phyloP scores from a whole-genome alignment of 2,888 invertebrate species.

The Beris morrisii region DNA sequence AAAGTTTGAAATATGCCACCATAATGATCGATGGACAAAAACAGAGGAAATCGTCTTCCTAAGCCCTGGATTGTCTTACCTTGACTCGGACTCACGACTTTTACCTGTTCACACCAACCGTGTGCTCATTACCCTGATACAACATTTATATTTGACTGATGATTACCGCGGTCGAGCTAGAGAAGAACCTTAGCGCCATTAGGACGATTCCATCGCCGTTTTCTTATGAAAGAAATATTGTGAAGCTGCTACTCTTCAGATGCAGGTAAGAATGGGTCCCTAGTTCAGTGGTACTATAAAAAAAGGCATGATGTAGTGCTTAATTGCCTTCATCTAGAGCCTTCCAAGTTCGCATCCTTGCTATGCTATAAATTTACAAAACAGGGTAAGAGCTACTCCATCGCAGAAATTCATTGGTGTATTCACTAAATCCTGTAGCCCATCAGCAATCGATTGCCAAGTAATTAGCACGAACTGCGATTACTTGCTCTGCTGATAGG shows the following conservation, averaged over 20 bases:
- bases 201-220: not conserved
- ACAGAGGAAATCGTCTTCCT: slow-evolving; percentile 11
- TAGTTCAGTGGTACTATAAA: not conserved
- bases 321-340: too few species aligned
- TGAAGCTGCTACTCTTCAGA: not conserved
- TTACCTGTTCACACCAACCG: slow-evolving; percentile 23
- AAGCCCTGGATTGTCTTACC: slow-evolving; percentile 2
- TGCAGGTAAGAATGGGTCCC: slow-evolving; percentile 1
- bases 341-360: too few species aligned
- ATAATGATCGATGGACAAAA: slow-evolving; percentile 31
- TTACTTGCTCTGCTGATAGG: slow-evolving; percentile 8
- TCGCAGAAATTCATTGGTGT: too few species aligned
- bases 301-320: too few species aligned
- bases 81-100: slow-evolving; percentile 19
- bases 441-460: not conserved
- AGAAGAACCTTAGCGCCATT: slow-evolving; percentile 7
- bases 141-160: slow-evolving; percentile 16
- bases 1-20: slow-evolving; percentile 28
- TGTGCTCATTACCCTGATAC: slow-evolving; percentile 26
- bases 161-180: slow-evolving; percentile 5
- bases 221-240: slow-evolving; percentile 9
- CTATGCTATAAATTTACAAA: too few species aligned
- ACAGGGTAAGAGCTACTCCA: too few species aligned
- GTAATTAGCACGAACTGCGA: slow-evolving; percentile 1
- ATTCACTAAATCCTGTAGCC: too few species aligned